Percentiles rank a stretch among this genome's conserved stretches.
Conservation (phyloP, 2,888 invertebrate species). For the Hylaea fasciaria region DNA sequence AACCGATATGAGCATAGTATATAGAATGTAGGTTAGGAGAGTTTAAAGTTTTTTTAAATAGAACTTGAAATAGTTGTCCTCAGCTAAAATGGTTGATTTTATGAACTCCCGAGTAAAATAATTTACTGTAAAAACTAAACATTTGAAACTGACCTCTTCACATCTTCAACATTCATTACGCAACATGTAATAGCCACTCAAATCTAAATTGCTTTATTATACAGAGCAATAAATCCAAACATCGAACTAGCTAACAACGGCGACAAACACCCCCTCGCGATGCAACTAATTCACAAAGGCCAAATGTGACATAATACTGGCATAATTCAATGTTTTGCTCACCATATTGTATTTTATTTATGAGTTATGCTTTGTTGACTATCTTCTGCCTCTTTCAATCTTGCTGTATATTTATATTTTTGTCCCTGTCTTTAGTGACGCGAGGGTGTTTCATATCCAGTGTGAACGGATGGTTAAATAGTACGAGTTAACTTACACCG, state of each 20-base stretch:
- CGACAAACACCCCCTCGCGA: conserved; percentile 69
- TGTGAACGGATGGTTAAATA: conserved; percentile 84
- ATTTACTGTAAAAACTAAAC: too few species aligned
- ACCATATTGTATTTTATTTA: conserved; percentile 86
- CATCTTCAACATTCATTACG: conserved; percentile 14
- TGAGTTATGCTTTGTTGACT: conserved; percentile 81
- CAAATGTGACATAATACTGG: conserved; percentile 85
- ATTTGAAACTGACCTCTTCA: too few species aligned
- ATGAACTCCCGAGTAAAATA: too few species aligned
- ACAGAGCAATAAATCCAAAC: conserved; percentile 64
- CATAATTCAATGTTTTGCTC: conserved; percentile 86
- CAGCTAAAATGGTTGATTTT: too few species aligned
- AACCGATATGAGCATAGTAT: neutral
- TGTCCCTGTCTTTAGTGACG: conserved; percentile 58
- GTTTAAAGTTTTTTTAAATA: too few species aligned
- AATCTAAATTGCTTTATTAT: conserved; percentile 44
- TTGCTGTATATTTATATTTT: conserved; percentile 43
- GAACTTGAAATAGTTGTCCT: too few species aligned
- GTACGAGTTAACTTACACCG: conserved; percentile 83
- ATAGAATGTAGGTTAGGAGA: too few species aligned
- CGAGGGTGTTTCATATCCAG: conserved; percentile 76
- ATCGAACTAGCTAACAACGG: conserved; percentile 64
- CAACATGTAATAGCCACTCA: conserved; percentile 28
- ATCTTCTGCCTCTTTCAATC: conserved; percentile 58
- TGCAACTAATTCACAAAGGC: conserved; percentile 83